Evolutionary conservation across 2,113 vertebrate species (phyloP).

Genomic region (Patagioenas fasciata): DNA sequence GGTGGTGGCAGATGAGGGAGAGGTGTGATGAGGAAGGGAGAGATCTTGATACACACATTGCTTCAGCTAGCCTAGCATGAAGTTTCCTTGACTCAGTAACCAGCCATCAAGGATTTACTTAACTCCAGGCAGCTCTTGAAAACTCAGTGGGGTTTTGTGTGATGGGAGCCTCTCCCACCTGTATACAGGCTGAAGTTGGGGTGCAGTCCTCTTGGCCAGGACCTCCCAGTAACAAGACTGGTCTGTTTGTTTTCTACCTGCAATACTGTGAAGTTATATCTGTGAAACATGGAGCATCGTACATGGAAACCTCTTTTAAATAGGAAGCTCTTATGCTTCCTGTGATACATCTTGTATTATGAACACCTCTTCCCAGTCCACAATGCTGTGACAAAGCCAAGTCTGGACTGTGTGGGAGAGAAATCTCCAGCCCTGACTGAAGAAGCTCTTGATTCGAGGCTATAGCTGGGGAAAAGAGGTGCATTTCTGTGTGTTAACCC

Average conservation of each 20-base stretch:
- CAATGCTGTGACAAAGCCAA: rapidly evolving
- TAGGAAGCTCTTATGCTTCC: rapidly evolving
- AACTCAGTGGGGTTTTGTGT: background rate
- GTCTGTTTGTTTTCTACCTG: background rate
- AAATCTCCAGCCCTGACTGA: background rate
- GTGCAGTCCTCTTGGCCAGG: rapidly evolving
- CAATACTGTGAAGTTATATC: background rate
- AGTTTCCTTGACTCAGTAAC: background rate
- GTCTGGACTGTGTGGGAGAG: background rate
- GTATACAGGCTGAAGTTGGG: background rate
- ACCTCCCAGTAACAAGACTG: rapidly evolving
- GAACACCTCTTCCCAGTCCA: background rate
- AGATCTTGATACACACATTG: background rate
- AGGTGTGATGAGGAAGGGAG: background rate
- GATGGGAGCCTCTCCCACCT: background rate
- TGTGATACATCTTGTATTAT: background rate
- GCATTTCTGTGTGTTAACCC: rapidly evolving
- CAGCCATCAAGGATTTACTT: background rate
- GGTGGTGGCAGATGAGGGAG: background rate
- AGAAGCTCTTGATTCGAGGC: background rate
- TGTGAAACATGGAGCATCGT: background rate
- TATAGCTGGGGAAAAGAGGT: background rate
- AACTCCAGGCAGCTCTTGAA: background rate
- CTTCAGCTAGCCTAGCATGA: background rate
- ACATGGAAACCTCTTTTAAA: background rate